Evolutionary conservation across 2,888 invertebrate genomes (phyloP).

Genomic region (Aricia artaxerxes): DNA sequence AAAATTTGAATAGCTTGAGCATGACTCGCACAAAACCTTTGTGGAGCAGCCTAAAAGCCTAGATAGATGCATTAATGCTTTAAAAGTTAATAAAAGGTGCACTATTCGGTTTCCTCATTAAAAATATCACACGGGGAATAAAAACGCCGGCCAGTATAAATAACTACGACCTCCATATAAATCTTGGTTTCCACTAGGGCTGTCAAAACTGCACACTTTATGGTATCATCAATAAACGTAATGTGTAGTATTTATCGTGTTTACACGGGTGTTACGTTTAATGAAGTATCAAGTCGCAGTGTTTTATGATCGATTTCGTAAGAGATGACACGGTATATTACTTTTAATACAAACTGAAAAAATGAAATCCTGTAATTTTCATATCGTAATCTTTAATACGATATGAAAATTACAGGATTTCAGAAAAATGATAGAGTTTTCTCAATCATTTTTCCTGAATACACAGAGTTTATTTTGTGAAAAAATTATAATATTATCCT

Average conservation of each 20-base stretch:
- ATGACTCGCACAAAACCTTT: constrained; percentile 15
- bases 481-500: too few species aligned
- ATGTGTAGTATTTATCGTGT: constrained; percentile 20
- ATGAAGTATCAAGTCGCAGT: not conserved
- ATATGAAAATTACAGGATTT: too few species aligned
- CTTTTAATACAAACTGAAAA: too few species aligned
- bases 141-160: constrained; percentile 72
- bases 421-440: too few species aligned
- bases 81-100: constrained; percentile 72
- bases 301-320: constrained; percentile 20
- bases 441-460: too few species aligned
- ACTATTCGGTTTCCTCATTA: constrained; percentile 75
- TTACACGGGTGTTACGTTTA: constrained; percentile 10
- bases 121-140: constrained; percentile 77
- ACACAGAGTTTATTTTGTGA: too few species aligned
- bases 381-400: too few species aligned
- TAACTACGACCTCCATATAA: constrained; percentile 71
- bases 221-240: not conserved
- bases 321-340: not conserved
- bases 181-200: constrained; percentile 73
- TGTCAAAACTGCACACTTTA: constrained; percentile 43
- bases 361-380: too few species aligned
- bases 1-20: constrained; percentile 16
- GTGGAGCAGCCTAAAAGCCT: constrained; percentile 16
- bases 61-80: constrained; percentile 57